Evolutionary conservation across 2,888 invertebrate species (phyloP).

Genomic region (Cremastinae sp.): DNA sequence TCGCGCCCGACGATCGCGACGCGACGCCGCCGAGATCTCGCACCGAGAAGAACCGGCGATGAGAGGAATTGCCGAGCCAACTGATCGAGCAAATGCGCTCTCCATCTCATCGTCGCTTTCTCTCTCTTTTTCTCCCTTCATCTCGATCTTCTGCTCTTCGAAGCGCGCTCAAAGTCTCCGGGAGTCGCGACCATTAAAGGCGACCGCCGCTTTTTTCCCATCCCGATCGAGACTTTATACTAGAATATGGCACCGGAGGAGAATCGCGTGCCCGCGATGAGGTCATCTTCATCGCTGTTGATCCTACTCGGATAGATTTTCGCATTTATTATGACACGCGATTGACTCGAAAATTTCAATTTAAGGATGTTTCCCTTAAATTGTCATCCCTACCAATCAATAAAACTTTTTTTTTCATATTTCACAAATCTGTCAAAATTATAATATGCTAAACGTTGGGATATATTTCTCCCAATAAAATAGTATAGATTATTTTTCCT

Average conservation of each 20-base stretch:
- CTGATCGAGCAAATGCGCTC: slow-evolving; percentile 31
- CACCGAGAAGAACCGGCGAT: slow-evolving; percentile 17
- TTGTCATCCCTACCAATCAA: too few relatives aligned
- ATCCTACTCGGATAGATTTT: slow-evolving; percentile 68
- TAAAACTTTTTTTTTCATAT: too few relatives aligned
- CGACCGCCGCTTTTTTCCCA: slow-evolving; percentile 72
- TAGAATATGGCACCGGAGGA: slow-evolving; percentile 64
- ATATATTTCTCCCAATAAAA: too few relatives aligned
- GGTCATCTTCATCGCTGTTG: slow-evolving; percentile 68
- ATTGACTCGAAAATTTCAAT: too few relatives aligned
- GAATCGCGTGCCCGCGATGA: slow-evolving; percentile 68
- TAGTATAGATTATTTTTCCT: too few relatives aligned
- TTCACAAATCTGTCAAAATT: too few relatives aligned
- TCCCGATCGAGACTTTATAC: slow-evolving; percentile 61
- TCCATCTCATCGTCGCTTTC: not conserved
- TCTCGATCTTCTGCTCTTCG: slow-evolving; percentile 27
- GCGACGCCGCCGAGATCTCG: not conserved
- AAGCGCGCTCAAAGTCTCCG: slow-evolving; percentile 38
- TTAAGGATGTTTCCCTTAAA: too few relatives aligned
- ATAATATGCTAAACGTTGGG: too few relatives aligned
- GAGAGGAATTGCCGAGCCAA: slow-evolving; percentile 30
- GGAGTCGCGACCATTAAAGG: slow-evolving; percentile 71
- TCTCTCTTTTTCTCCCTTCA: slow-evolving; percentile 6
- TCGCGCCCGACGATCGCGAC: slow-evolving; percentile 56
- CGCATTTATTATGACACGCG: too few relatives aligned